These are phyloP conservation scores for Stegophylla sp. DNA, from an alignment of 2,888 invertebrate genomes.

Conservation along the genomic window DNA sequence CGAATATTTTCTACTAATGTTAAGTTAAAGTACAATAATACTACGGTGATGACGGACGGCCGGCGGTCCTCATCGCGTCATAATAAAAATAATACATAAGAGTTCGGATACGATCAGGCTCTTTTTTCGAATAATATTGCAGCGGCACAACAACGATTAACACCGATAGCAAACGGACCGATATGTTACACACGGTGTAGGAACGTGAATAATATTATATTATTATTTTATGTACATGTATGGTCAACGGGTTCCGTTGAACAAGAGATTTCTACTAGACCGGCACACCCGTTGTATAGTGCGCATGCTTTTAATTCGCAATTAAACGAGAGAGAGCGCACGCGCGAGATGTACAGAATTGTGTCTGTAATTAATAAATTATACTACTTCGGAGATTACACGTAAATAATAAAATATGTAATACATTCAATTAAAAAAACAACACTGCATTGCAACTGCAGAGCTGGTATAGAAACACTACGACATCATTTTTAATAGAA, in stretches of 20 bases:
- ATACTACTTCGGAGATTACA: too few relatives aligned
- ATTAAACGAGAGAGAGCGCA: slow-evolving; percentile 13
- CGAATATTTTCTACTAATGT: neutral
- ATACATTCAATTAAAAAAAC: slow-evolving; percentile 7
- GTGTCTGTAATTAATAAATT: too few relatives aligned
- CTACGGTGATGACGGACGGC: neutral
- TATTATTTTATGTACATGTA: neutral
- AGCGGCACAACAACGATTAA: neutral
- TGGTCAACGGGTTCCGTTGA: neutral
- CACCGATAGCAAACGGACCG: slow-evolving; percentile 16
- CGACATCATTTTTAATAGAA: too few relatives aligned
- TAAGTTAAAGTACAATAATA: neutral
- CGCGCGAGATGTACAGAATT: slow-evolving; percentile 3
- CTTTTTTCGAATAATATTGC: neutral
- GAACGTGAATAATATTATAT: neutral
- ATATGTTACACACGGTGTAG: neutral
- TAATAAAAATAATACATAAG: too few relatives aligned
- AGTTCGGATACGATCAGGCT: neutral
- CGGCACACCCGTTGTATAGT: neutral
- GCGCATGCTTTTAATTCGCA: neutral
- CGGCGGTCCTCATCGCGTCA: neutral
- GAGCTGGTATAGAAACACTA: too few relatives aligned
- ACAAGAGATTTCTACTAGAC: slow-evolving; percentile 37
- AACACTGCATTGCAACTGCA: too few relatives aligned
- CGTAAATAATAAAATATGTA: neutral